Evolutionary conservation across 2,797 vertebrate species (phyloP).

Genomic region (Apogon hyalosoma): DNA sequence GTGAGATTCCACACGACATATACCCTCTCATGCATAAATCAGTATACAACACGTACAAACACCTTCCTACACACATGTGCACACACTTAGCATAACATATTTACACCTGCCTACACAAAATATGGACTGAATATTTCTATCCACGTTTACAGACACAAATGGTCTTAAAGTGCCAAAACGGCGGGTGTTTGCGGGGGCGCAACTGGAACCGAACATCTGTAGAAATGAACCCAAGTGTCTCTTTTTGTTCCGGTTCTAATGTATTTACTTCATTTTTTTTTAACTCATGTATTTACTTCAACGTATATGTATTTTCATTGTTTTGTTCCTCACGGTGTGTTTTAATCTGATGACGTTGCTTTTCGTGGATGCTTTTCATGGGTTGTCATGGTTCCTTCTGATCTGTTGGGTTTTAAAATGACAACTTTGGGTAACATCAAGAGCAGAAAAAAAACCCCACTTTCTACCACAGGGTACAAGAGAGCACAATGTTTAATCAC

Average conservation of each 20-base stretch:
- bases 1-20: constrained; percentile 67
- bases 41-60: too few species aligned
- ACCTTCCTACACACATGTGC: constrained; percentile 37
- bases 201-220: constrained; percentile 76
- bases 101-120: constrained; percentile 69
- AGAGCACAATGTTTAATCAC: constrained; percentile 39
- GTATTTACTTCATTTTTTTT: constrained; percentile 29
- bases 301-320: constrained; percentile 6
- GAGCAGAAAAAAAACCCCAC: not conserved
- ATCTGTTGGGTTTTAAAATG: constrained; percentile 45
- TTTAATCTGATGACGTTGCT: constrained; percentile 33
- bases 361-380: constrained; percentile 24
- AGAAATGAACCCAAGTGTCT: constrained; percentile 39
- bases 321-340: constrained; percentile 2
- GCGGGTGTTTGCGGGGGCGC: constrained; percentile 51
- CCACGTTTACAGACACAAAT: constrained; percentile 85
- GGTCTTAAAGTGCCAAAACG: constrained; percentile 82
- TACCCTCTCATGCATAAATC: too few species aligned
- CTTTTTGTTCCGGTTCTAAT: constrained; percentile 12
- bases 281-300: too few species aligned
- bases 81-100: constrained; percentile 45
- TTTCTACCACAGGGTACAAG: not conserved
- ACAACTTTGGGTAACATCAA: not conserved
- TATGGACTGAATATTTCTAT: constrained; percentile 76
- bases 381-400: constrained; percentile 48